Base-by-base conservation (phyloP, 2,888 invertebrate genomes). In the Thumatha senex region DNA sequence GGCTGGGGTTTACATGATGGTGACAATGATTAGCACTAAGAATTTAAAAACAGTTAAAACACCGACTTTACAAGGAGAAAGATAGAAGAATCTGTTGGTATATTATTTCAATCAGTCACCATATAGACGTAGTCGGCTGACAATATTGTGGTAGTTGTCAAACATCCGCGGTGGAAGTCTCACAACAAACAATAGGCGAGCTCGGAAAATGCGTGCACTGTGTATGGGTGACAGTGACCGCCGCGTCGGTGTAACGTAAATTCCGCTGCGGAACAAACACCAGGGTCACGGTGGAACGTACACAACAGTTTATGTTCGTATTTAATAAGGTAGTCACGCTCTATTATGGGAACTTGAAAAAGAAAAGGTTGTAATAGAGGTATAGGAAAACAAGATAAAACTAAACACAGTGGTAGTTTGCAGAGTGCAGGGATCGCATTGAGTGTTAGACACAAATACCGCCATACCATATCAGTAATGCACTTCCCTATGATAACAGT, bases 151-250 rank as follows among this genome's bases (percentile, higher is more conserved):
- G 44, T 44, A 45, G 53, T 51, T 24, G 48, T 41, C 55, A 55
- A 56, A 63, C 63, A 65, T 61, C 59, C 61, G 57, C 48, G 53
- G 33, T 15, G 42, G 34, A 38, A 33, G 56, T 46, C 18, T 40
- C 5, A 24, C 18, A 51, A 43, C 30, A 48, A 38, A 18, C 38
- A 35, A 14, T 7, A n/a, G 30, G 40, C 12, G 29, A 33, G 31
- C 24, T 40, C 49, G 40, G 44, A 40, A 35, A 49, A 40, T 39
- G 11, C 39, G 35, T 14, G 24, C 40, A 41, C 55, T 46, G 43
- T 46, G 35, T 18, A 39, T 43, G 46, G 44, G 14, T 36, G 30
- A 9, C 30, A 33, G 44, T 50, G 48, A 43, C 40, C 31, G 18
- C 18, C 5, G 18, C 5, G 18, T 5, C 18, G 18, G 18, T 5